Conservation (phyloP, 2,888 invertebrate genomes). For the Thymelicus sylvestris region DNA sequence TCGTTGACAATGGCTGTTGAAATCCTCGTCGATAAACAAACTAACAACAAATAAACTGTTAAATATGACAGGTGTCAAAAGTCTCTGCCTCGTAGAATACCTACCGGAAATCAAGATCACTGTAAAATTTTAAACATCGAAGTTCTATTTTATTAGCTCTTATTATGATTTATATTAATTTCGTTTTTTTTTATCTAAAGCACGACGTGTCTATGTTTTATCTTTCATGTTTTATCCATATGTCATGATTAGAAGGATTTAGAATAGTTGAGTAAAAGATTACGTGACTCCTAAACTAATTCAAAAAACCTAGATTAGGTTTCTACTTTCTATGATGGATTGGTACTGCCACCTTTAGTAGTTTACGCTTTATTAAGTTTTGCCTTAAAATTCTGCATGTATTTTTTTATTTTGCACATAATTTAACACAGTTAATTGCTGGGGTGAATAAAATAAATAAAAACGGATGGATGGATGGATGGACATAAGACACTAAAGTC, state of each 20-base stretch:
- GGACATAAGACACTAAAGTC: no score
- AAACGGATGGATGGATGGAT: no score
- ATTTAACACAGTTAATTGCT: no score
- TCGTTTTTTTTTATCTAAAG: conserved; percentile 1
- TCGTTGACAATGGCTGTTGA: conserved; percentile 59
- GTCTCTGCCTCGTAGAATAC: conserved; percentile 43
- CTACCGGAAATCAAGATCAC: conserved; percentile 39
- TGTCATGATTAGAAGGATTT: conserved; percentile 15
- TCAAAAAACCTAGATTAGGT: not conserved
- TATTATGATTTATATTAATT: conserved; percentile 6
- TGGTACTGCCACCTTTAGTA: not conserved
- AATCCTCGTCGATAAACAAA: conserved; percentile 33
- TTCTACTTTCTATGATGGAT: not conserved
- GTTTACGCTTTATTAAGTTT: no score
- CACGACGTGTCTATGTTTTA: conserved; percentile 2
- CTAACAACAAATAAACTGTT: conserved; percentile 56
- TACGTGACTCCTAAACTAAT: not conserved
- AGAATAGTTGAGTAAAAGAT: conserved; percentile 1
- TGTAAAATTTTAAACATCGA: conserved; percentile 1
- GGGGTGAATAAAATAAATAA: no score
- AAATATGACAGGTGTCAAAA: conserved; percentile 66
- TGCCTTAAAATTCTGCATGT: no score
- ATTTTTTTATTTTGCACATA: no score
- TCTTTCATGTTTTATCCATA: not conserved
- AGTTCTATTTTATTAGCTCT: not conserved